Evolutionary conservation across 1,140 invertebrate genomes (phyloP), one percentile per base, ranked within the genome.

Genomic region (Philopotamus ludificatus): DNA sequence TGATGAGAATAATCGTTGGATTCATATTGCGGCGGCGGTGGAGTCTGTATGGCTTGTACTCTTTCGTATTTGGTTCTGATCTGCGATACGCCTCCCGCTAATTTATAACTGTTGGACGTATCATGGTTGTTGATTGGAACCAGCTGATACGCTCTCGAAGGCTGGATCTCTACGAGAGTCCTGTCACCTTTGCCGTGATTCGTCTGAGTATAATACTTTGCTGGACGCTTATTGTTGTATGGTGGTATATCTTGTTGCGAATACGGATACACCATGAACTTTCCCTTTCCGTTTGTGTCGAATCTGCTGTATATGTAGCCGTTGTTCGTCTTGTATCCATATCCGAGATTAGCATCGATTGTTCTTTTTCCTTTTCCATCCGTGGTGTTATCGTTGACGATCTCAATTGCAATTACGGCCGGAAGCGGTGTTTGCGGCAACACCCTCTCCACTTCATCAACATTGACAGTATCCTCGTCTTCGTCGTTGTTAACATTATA

Each of bases 191-290:
- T 70, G n/a, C 26, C n/a, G 20, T 55, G 66, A 23, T 66, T 70
- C 1, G 28, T 39, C 39, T 60, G 39, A 4, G 68, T 63, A 25
- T 63, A 51, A 54, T 55, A 55, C 45, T 63, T 63, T 16, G 16
- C 25, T 8, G 50, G 20, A 8, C 4, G 7, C 4, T 16, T 45
- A 23, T 44, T n/a, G 20, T 34, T 16, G 12, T 44, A 42, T 63
- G 72, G 26, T 15, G 78, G 81, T 51, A 83, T 81, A 67, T 85
- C 81, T 65, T 82, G 76, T 73, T 85, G 83, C 1, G 82, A 85
- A 66, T 85, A 85, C 34, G 83, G 83, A 71, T 85, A 85, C 50
- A 84, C 75, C 76, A 83, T 78, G 66, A 82, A 83, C 71, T 81
- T 83, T 34, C 80, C 81, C 71, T 79, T 77, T 9, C 71, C 71